A percentile compares a stretch with the other conserved stretches of the same genome.
Conservation (phyloP, 2,888 invertebrate genomes). For the Chouioia cunea region DNA sequence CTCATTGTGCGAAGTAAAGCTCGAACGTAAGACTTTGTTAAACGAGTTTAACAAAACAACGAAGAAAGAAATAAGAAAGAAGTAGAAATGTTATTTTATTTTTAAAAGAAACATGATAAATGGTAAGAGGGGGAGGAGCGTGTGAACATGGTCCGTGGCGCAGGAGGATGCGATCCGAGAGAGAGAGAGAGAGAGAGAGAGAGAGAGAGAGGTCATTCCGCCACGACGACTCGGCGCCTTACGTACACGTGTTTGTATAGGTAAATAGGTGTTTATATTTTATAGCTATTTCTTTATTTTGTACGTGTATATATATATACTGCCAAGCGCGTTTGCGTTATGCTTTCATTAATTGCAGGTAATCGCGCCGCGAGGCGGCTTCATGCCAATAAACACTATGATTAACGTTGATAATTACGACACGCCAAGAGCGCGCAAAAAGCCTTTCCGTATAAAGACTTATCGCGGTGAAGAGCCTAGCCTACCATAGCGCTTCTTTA, state of each 20-base stretch:
- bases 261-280: constrained; percentile 9
- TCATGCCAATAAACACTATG: constrained; percentile 42
- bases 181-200: constrained; percentile 31
- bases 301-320: neutral
- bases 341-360: constrained; percentile 43
- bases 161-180: too few species aligned
- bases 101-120: neutral
- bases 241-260: neutral
- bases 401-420: constrained; percentile 41
- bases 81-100: neutral
- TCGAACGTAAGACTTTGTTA: too few species aligned
- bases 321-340: constrained; percentile 19
- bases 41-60: too few species aligned
- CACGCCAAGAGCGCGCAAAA: neutral
- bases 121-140: constrained; percentile 8
- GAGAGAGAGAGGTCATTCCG: constrained; percentile 21
- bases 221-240: neutral
- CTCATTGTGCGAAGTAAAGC: too few species aligned
- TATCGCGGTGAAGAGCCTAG: neutral
- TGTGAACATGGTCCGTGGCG: constrained; percentile 19
- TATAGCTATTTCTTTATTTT: constrained; percentile 26
- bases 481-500: neutral
- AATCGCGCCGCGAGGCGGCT: constrained; percentile 38
- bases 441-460: neutral
- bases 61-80: too few species aligned